Percentiles rank a stretch among this genome's conserved stretches.
Conservation (phyloP, 2,888 invertebrate species). For the Cancer borealis region DNA sequence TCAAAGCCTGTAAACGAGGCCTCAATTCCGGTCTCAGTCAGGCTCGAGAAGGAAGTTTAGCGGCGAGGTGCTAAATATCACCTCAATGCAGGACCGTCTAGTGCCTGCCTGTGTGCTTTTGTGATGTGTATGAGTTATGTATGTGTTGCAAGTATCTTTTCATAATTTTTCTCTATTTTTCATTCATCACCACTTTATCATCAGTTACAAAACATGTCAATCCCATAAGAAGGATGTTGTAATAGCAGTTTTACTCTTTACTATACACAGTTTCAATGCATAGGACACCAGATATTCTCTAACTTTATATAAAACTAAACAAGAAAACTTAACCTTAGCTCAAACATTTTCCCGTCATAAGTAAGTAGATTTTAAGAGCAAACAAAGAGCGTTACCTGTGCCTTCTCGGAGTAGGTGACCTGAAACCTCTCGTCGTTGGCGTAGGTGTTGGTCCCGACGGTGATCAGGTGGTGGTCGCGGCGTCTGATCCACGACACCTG, state of each 20-base stretch:
- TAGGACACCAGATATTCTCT: not conserved
- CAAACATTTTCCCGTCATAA: not conserved
- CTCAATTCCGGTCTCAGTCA: not conserved
- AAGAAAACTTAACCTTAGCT: not conserved
- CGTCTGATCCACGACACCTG: conserved; percentile 76
- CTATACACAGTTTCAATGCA: too few relatives aligned
- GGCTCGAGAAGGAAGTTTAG: not conserved
- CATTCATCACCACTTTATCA: too few relatives aligned
- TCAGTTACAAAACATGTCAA: too few relatives aligned
- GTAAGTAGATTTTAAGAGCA: not conserved
- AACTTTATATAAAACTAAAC: not conserved
- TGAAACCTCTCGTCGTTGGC: conserved; percentile 75
- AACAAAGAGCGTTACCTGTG: conserved; percentile 49
- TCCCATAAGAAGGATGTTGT: too few relatives aligned
- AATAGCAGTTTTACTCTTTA: too few relatives aligned
- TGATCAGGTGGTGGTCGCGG: conserved; percentile 75
- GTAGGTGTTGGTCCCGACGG: conserved; percentile 71
- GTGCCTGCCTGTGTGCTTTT: not conserved
- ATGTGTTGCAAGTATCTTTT: not conserved
- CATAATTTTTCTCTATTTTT: too few relatives aligned
- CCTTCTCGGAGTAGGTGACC: conserved; percentile 71
- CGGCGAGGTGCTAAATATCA: not conserved
- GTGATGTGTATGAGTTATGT: not conserved
- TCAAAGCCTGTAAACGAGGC: not conserved
- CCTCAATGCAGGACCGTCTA: not conserved